Evolutionary conservation across 2,113 vertebrate species (phyloP).

Genomic region (Copsychus sechellarum): DNA sequence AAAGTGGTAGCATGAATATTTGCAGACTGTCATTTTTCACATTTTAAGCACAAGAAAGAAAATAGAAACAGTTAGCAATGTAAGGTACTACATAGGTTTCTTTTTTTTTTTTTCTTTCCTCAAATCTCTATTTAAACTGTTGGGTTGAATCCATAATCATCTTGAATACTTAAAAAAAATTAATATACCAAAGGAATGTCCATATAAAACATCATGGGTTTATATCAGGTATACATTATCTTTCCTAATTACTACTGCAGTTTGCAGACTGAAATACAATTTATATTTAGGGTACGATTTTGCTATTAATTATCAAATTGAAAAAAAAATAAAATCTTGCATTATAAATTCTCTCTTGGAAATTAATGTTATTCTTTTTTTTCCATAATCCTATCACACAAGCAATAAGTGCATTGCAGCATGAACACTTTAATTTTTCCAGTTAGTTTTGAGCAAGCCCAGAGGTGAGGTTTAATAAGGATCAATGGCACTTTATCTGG

Average conservation of each 20-base stretch:
- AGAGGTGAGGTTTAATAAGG: conserved; percentile 99
- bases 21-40: conserved; percentile 41
- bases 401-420: conserved; percentile 90
- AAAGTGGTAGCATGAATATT: conserved; percentile 42
- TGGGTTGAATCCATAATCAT: conserved; percentile 58
- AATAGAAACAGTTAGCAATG: conserved; percentile 50
- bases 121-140: conserved; percentile 60
- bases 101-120: neutral
- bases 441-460: conserved; percentile 93
- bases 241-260: conserved; percentile 75
- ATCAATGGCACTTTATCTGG: conserved; percentile 99
- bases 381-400: conserved; percentile 86
- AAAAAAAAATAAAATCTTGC: conserved; percentile 80
- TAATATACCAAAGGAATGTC: conserved; percentile 70
- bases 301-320: conserved; percentile 80
- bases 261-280: conserved; percentile 75
- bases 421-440: conserved; percentile 98
- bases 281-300: conserved; percentile 78
- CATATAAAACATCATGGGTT: conserved; percentile 61
- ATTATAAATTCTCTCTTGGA: conserved; percentile 83
- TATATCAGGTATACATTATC: conserved; percentile 75
- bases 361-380: conserved; percentile 86
- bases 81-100: neutral
- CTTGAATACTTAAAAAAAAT: conserved; percentile 69
- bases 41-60: conserved; percentile 59